Evolutionary conservation across 2,888 invertebrate species (phyloP).

Genomic region (Venusia cambrica): DNA sequence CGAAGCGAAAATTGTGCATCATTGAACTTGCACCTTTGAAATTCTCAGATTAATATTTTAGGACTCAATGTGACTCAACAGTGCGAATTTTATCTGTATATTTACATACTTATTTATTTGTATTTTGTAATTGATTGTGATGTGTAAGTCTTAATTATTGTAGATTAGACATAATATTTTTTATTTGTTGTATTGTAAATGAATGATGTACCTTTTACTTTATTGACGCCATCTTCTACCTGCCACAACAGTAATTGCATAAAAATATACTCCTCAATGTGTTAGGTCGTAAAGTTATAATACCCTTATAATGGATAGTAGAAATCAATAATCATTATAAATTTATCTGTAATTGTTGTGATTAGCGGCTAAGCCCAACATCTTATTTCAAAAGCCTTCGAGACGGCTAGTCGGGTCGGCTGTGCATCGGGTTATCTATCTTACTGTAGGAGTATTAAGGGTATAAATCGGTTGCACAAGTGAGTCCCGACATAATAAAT

Average conservation of each 20-base stretch:
- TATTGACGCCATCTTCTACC: constrained; percentile 2
- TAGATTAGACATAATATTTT: constrained; percentile 10
- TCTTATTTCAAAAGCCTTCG: constrained; percentile 68
- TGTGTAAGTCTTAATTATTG: constrained; percentile 4
- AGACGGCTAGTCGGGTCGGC: constrained; percentile 70
- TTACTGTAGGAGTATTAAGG: constrained; percentile 18
- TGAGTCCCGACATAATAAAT: constrained; percentile 64
- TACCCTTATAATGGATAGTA: constrained; percentile 18
- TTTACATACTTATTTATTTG: background rate
- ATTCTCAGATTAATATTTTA: constrained; percentile 8
- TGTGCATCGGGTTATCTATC: constrained; percentile 29
- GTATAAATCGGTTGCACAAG: constrained; percentile 37
- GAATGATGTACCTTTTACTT: constrained; percentile 4
- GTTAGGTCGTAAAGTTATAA: too few relatives aligned
- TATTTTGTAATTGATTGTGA: constrained; percentile 14
- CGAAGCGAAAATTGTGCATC: constrained; percentile 33
- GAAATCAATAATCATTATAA: constrained; percentile 26
- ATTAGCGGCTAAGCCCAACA: constrained; percentile 68
- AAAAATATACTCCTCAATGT: too few relatives aligned
- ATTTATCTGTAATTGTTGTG: constrained; percentile 57
- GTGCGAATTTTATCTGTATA: constrained; percentile 3
- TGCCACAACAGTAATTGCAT: constrained; percentile 12
- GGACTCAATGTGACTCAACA: constrained; percentile 9
- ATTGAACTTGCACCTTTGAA: constrained; percentile 7
- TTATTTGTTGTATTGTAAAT: constrained; percentile 2